A percentile compares a stretch with the other conserved stretches of the same genome.
Conservation (phyloP, 2,797 vertebrate genomes). For the Vireo griseus region DNA sequence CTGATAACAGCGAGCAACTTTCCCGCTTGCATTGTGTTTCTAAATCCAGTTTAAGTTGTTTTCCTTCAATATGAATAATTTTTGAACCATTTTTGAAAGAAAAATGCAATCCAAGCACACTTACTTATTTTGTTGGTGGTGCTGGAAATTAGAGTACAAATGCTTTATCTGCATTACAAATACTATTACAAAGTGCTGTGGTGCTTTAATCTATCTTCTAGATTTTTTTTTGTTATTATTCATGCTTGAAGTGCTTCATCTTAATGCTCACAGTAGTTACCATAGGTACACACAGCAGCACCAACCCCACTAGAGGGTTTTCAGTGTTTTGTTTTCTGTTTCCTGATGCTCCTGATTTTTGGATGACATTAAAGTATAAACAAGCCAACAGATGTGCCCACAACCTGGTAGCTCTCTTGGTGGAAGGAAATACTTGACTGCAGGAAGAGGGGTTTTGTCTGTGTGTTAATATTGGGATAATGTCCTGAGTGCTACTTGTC, state of each 20-base stretch:
- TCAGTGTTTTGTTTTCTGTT: slow-evolving; percentile 51
- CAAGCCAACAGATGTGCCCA: slow-evolving; percentile 52
- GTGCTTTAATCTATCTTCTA: slow-evolving; percentile 63
- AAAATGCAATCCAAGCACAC: slow-evolving; percentile 58
- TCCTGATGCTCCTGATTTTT: slow-evolving; percentile 42
- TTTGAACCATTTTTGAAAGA: slow-evolving; percentile 51
- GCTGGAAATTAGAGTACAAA: slow-evolving; percentile 63
- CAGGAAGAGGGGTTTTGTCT: background rate
- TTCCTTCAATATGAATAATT: slow-evolving; percentile 62
- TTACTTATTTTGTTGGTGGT: slow-evolving; percentile 60
- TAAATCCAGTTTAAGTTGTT: slow-evolving; percentile 63
- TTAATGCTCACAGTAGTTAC: slow-evolving; percentile 43
- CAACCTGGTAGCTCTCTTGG: slow-evolving; percentile 41
- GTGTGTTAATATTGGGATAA: background rate
- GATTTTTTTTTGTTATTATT: slow-evolving; percentile 48
- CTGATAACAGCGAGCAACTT: slow-evolving; percentile 53
- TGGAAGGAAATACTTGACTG: slow-evolving; percentile 22
- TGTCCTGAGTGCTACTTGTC: background rate
- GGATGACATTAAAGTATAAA: slow-evolving; percentile 59
- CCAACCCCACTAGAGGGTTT: slow-evolving; percentile 6
- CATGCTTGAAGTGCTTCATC: slow-evolving; percentile 62
- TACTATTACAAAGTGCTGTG: slow-evolving; percentile 52
- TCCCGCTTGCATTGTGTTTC: slow-evolving; percentile 37
- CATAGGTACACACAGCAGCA: slow-evolving; percentile 14
- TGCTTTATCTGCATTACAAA: slow-evolving; percentile 70